Percentiles rank a stretch among this genome's conserved stretches.
phyloP scores from a whole-genome alignment of 2,797 vertebrate genomes.

The Nasua narica region DNA sequence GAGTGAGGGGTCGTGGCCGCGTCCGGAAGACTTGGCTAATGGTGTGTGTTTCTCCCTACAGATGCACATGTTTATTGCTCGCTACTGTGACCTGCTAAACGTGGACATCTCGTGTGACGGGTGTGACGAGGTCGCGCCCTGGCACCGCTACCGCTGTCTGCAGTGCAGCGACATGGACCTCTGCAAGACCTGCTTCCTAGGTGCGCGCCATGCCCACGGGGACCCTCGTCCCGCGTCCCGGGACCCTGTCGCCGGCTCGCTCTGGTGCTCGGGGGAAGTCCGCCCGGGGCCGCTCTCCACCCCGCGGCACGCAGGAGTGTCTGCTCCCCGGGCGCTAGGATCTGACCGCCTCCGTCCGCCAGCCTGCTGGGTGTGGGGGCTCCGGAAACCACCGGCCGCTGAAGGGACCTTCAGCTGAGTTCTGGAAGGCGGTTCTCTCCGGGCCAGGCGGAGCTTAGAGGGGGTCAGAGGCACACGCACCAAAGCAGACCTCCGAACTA shows the following conservation, averaged over 20 bases:
- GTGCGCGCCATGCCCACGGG: conserved; percentile 81
- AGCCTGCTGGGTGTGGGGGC: not conserved
- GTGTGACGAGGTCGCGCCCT: conserved; percentile 95
- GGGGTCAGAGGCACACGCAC: not conserved
- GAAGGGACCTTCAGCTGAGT: not conserved
- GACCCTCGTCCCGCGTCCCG: not conserved
- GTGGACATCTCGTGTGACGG: conserved; percentile 98
- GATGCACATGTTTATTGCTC: conserved; percentile 99
- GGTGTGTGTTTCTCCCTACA: conserved; percentile 72
- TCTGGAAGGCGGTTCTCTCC: not conserved
- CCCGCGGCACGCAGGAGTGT: not conserved
- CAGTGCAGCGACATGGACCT: conserved; percentile 99
- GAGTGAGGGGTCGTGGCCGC: not conserved
- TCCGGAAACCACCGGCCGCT: not conserved
- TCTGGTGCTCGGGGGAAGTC: not conserved
- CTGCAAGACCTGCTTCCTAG: conserved; percentile 97
- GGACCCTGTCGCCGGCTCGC: not conserved
- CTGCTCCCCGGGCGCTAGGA: rapidly evolving
- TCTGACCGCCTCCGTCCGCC: not conserved
- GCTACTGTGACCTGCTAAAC: conserved; percentile 95
- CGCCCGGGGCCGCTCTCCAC: not conserved
- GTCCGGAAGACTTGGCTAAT: not conserved
- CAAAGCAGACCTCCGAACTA: not conserved
- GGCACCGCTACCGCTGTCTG: conserved; percentile 96
- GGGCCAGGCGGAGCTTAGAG: not conserved